A percentile compares a stretch with the other conserved stretches of the same genome.
Evolutionary conservation across 1,140 invertebrate species (phyloP).

Genomic region (Philaenus spumarius): DNA sequence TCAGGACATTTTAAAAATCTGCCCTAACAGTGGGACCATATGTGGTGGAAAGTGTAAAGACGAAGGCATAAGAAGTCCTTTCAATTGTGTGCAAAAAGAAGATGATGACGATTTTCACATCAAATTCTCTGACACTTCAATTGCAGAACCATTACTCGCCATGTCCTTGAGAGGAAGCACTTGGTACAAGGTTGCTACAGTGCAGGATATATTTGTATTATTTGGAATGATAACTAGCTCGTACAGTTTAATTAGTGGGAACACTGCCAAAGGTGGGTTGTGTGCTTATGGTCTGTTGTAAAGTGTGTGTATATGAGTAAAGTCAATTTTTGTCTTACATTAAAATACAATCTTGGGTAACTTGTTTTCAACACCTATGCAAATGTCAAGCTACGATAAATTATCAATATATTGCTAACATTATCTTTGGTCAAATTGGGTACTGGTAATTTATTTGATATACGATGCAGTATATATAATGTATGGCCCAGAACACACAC

Average conservation of each 20-base stretch:
- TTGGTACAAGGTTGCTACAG: constrained; percentile 14
- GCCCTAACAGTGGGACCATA: not conserved
- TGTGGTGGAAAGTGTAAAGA: not conserved
- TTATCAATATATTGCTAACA: too few species aligned
- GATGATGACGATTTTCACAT: not conserved
- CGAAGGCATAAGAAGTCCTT: not conserved
- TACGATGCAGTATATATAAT: too few species aligned
- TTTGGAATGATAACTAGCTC: constrained; percentile 27
- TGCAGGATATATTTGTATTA: constrained; percentile 25
- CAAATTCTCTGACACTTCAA: not conserved
- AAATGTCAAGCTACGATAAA: too few species aligned
- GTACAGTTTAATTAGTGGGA: constrained; percentile 57
- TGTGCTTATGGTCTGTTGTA: too few species aligned
- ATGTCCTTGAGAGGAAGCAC: constrained; percentile 13
- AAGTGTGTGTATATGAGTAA: too few species aligned
- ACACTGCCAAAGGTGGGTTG: constrained; percentile 63
- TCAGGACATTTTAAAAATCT: not conserved
- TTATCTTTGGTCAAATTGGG: too few species aligned
- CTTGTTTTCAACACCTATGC: too few species aligned
- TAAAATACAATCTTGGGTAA: too few species aligned
- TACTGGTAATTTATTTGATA: too few species aligned
- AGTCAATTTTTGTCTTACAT: too few species aligned
- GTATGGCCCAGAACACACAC: too few species aligned
- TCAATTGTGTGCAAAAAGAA: not conserved
- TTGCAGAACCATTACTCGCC: not conserved